These are phyloP conservation scores for Halcyon senegalensis DNA, from an alignment of 2,113 vertebrate species.

Conservation along the genomic window DNA sequence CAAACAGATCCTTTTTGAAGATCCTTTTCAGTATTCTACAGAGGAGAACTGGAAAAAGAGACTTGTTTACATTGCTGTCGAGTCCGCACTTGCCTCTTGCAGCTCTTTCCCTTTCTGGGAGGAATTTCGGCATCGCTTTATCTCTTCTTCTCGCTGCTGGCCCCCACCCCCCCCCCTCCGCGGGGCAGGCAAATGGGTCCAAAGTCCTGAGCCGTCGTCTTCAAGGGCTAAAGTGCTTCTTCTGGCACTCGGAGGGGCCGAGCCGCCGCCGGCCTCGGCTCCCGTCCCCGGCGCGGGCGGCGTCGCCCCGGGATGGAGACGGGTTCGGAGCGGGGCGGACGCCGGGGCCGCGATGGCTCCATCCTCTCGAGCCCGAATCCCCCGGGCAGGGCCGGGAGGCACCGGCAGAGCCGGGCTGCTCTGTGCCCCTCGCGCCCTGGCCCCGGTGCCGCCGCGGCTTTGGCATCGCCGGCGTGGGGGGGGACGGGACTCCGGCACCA, in stretches of 20 bases:
- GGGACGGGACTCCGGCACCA: not conserved
- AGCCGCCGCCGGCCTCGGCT: not conserved
- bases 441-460: not conserved
- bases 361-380: not conserved
- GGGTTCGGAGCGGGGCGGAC: not conserved
- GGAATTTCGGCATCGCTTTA: not conserved
- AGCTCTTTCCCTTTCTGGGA: not conserved
- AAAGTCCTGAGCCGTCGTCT: not conserved
- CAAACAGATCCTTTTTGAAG: not conserved
- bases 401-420: not conserved
- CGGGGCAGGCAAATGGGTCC: not conserved
- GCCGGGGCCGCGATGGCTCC: not conserved
- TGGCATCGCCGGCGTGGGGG: not conserved
- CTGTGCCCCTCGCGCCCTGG: not conserved
- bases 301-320: not conserved
- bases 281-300: not conserved
- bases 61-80: conserved; percentile 55
- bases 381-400: not conserved
- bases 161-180: not conserved
- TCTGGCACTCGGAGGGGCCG: not conserved
- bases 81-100: not conserved
- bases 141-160: not conserved
- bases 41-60: conserved; percentile 48
- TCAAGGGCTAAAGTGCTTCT: not conserved
- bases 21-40: conserved; percentile 8